Conservation (phyloP, 2,888 invertebrate species). For the Drosophila pseudotakahashii region DNA sequence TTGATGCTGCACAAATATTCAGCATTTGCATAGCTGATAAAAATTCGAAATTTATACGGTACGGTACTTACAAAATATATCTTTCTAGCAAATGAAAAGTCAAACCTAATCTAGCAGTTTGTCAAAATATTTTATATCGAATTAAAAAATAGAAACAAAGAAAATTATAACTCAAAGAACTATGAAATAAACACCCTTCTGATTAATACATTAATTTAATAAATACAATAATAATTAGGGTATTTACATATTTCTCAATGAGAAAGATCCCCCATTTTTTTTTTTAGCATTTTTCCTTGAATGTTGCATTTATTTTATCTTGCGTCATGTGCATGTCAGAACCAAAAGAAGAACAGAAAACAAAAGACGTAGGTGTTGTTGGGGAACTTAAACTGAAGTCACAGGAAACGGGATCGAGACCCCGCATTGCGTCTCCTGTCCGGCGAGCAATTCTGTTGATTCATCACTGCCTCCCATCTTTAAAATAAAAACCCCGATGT, state of each 20-base stretch:
- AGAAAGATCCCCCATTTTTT: neutral
- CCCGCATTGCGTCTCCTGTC: slow-evolving; percentile 2
- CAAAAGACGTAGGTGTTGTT: slow-evolving; percentile 56
- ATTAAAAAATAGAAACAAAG: no score
- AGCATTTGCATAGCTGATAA: neutral
- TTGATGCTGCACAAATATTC: slow-evolving; percentile 1
- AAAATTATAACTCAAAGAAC: no score
- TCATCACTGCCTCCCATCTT: slow-evolving; percentile 19
- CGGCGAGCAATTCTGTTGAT: slow-evolving; percentile 40
- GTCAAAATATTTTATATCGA: no score
- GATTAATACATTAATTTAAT: no score
- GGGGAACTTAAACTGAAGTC: slow-evolving; percentile 2
- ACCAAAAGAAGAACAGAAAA: slow-evolving; percentile 52
- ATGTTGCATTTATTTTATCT: slow-evolving; percentile 57
- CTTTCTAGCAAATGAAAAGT: no score
- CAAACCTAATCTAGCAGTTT: no score
- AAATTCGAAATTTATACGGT: no score
- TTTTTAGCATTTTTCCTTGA: neutral
- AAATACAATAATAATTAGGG: no score
- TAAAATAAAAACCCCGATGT: slow-evolving; percentile 22
- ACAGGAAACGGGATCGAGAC: slow-evolving; percentile 18
- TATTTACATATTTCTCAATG: neutral
- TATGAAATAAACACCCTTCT: no score
- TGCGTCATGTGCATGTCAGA: slow-evolving; percentile 52
- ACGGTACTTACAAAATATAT: no score